Conservation (phyloP, 1,140 invertebrate genomes). For the Coptotermes formosanus region DNA sequence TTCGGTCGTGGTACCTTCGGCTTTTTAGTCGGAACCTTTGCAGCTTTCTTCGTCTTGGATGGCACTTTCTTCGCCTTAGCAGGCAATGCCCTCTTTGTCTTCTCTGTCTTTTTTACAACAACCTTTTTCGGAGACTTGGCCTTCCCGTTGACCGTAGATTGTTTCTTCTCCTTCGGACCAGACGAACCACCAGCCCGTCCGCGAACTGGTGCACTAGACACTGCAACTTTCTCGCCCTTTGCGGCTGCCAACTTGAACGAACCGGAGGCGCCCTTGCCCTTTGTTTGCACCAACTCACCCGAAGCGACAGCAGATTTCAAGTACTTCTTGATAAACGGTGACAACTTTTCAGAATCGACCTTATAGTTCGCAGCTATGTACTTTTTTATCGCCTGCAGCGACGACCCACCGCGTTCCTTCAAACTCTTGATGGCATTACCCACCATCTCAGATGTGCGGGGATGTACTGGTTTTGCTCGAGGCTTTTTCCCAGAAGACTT, state of each 20-base stretch:
- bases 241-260: conserved; percentile 47
- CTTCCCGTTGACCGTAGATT: conserved; percentile 35
- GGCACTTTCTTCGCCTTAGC: background rate
- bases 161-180: conserved; percentile 36
- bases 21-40: conserved; percentile 34
- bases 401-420: conserved; percentile 55
- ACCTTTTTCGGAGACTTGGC: conserved; percentile 36
- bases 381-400: conserved; percentile 38
- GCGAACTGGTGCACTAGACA: conserved; percentile 38
- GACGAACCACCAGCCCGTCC: conserved; percentile 30
- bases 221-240: conserved; percentile 33
- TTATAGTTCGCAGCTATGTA: conserved; percentile 52
- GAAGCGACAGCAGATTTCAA: conserved; percentile 47
- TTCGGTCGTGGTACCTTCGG: conserved; percentile 38
- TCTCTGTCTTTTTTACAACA: background rate
- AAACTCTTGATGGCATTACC: conserved; percentile 39
- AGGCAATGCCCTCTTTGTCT: too few relatives aligned
- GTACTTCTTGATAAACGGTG: conserved; percentile 48
- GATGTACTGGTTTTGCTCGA: background rate
- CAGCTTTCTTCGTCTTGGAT: conserved; percentile 36
- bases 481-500: too few relatives aligned
- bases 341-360: conserved; percentile 49
- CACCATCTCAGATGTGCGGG: conserved; percentile 41
- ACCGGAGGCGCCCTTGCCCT: conserved; percentile 50
- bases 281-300: conserved; percentile 46